Evolutionary conservation across 2,888 invertebrate genomes (phyloP).

Genomic region (Morinoia aosen): DNA sequence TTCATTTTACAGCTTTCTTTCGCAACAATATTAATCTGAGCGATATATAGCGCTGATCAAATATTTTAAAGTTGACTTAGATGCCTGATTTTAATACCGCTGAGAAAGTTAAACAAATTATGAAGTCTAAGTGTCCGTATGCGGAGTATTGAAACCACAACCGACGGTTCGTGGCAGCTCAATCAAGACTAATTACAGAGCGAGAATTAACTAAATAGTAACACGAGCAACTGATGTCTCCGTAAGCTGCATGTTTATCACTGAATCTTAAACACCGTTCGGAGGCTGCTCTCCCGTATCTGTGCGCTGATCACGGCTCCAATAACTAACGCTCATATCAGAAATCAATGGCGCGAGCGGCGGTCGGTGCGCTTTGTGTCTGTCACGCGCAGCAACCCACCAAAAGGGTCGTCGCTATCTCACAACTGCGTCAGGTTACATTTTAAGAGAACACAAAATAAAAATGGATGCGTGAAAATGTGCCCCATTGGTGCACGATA

Average conservation of each 20-base stretch:
- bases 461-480: background rate
- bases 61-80: no score
- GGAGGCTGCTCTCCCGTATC: background rate
- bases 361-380: background rate
- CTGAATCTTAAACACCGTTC: background rate
- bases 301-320: background rate
- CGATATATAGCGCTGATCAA: no score
- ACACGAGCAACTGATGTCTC: background rate
- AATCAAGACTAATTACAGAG: no score
- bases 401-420: background rate
- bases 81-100: no score
- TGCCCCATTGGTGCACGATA: background rate
- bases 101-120: no score
- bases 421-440: background rate
- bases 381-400: background rate
- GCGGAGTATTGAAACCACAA: no score
- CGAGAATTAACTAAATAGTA: no score
- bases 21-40: no score
- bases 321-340: constrained; percentile 16
- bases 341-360: constrained; percentile 14
- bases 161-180: no score
- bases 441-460: background rate
- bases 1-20: no score
- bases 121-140: no score
- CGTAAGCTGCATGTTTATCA: background rate